These are phyloP conservation scores for Euthynnus affinis DNA, from an alignment of 2,797 vertebrate species.

Conservation along the genomic window DNA sequence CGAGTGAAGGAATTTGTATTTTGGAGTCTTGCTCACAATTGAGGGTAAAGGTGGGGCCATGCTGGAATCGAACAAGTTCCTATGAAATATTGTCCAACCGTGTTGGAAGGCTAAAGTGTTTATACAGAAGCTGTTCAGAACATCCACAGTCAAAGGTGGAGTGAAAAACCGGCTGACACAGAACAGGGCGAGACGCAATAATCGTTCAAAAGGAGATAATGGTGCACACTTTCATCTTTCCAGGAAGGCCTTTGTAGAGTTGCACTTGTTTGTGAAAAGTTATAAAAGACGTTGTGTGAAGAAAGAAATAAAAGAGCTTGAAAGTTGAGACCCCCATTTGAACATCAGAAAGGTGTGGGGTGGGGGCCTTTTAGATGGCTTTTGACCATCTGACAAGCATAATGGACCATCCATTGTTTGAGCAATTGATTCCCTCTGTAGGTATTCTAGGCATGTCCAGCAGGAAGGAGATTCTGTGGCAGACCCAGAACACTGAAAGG, in stretches of 20 bases:
- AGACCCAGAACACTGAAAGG: background rate
- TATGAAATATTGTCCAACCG: background rate
- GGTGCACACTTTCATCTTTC: no score
- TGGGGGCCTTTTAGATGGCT: background rate
- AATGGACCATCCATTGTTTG: background rate
- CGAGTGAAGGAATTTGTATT: background rate
- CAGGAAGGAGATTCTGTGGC: conserved; percentile 8
- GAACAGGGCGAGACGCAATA: background rate
- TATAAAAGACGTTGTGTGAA: background rate
- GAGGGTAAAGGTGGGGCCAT: background rate
- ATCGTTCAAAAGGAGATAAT: background rate
- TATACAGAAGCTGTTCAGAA: background rate
- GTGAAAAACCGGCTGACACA: background rate
- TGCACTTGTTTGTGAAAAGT: background rate
- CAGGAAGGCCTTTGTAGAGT: no score
- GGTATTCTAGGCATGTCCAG: conserved; percentile 21
- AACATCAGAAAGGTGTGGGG: background rate
- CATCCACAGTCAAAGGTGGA: background rate
- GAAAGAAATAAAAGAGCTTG: no score
- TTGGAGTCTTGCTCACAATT: background rate
- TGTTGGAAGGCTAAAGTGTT: background rate
- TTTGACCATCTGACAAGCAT: background rate
- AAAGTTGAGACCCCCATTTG: background rate
- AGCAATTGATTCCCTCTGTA: conserved; percentile 13
- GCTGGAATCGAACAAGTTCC: background rate